These are phyloP conservation scores for Lordiphosa fenestrarum DNA, from an alignment of 2,888 invertebrate genomes.

Conservation along the genomic window DNA sequence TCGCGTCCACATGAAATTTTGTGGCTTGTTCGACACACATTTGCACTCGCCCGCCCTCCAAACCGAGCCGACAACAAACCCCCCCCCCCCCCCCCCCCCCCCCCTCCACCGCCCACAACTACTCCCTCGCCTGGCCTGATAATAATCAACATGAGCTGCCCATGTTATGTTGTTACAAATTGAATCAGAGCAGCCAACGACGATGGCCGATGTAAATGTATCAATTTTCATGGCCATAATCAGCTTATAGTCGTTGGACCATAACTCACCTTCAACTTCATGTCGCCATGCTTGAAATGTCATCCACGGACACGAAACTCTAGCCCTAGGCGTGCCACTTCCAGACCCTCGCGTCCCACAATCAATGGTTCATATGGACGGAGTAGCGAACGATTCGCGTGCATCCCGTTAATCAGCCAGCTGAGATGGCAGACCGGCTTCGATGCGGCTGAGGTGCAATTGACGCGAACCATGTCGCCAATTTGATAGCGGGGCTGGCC, in stretches of 20 bases:
- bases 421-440: constrained; percentile 90
- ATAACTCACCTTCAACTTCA: constrained; percentile 88
- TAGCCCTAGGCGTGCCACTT: constrained; percentile 88
- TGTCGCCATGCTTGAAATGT: constrained; percentile 91
- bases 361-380: constrained; percentile 82
- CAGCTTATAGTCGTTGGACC: constrained; percentile 47
- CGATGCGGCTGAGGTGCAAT: constrained; percentile 91
- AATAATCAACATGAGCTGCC: constrained; percentile 66
- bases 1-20: constrained; percentile 57
- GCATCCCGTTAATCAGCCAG: constrained; percentile 94
- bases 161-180: constrained; percentile 67
- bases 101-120: neutral
- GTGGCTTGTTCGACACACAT: constrained; percentile 68
- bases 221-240: constrained; percentile 58
- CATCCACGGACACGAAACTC: constrained; percentile 90
- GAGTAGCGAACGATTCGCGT: constrained; percentile 83
- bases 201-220: constrained; percentile 44
- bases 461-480: constrained; percentile 90
- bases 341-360: constrained; percentile 84
- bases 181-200: constrained; percentile 50
- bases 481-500: constrained; percentile 90
- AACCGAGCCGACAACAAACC: neutral
- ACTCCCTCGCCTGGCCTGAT: constrained; percentile 33
- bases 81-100: neutral
- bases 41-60: constrained; percentile 31